Conservation (phyloP, 2,888 invertebrate genomes). For the Cyclophora punctaria region DNA sequence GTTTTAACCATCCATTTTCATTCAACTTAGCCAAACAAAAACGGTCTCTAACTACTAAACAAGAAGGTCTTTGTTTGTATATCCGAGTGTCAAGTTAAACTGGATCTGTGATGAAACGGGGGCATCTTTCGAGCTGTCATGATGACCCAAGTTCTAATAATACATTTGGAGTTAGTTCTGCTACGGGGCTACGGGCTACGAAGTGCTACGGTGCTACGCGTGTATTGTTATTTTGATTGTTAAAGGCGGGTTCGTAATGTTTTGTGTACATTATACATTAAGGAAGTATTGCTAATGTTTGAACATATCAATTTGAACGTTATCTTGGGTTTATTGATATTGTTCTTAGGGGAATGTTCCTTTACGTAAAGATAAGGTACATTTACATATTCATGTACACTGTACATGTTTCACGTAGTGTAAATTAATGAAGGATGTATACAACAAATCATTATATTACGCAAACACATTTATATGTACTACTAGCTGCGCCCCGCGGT, state of each 20-base stretch:
- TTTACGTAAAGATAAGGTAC: no score
- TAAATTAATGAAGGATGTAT: no score
- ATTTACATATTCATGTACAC: no score
- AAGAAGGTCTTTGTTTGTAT: background rate
- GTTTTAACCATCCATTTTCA: conserved; percentile 18
- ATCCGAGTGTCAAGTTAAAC: conserved; percentile 17
- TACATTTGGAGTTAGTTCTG: conserved; percentile 34
- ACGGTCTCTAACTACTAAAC: no score
- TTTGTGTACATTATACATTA: conserved; percentile 9
- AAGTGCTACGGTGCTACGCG: conserved; percentile 10
- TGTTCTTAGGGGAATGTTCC: no score
- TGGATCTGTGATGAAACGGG: conserved; percentile 41
- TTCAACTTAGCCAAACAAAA: conserved; percentile 2
- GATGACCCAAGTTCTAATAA: conserved; percentile 50
- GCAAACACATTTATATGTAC: no score
- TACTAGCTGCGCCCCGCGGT: no score
- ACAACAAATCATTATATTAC: no score
- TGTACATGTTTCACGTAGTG: no score
- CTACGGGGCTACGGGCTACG: conserved; percentile 22
- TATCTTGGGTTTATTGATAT: no score
- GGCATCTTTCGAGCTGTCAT: conserved; percentile 43
- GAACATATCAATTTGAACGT: no score
- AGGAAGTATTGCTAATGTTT: background rate
- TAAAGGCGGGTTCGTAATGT: background rate
- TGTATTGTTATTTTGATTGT: conserved; percentile 6